phyloP scores from a whole-genome alignment of 2,797 vertebrate genomes.

The Bradypodion pumilum region DNA sequence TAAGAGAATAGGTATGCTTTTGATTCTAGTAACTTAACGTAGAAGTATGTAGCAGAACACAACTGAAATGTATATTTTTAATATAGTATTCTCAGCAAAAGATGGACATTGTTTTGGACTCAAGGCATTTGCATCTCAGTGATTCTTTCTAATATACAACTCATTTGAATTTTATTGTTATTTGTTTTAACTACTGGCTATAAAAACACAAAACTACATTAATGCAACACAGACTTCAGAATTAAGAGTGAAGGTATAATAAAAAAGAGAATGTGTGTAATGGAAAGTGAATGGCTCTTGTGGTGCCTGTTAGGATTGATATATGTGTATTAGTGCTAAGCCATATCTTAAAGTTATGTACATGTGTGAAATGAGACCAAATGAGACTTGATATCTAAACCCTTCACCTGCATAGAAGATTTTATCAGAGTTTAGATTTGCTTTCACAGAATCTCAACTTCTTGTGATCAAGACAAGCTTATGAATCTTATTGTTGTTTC shows the following conservation, averaged over 20 bases:
- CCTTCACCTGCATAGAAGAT: not conserved
- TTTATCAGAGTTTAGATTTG: not conserved
- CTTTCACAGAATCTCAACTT: not conserved
- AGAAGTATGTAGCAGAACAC: not conserved
- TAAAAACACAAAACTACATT: not conserved
- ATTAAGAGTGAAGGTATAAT: not conserved
- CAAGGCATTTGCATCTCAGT: too few species aligned
- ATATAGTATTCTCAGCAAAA: not conserved
- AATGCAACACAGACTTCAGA: not conserved
- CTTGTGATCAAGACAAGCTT: not conserved
- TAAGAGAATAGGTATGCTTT: conserved; percentile 11
- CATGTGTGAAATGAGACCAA: not conserved
- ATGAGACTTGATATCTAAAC: not conserved
- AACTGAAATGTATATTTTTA: not conserved
- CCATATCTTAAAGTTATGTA: not conserved
- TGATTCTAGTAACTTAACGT: not conserved
- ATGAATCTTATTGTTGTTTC: not conserved
- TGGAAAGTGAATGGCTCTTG: not conserved
- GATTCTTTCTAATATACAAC: not conserved
- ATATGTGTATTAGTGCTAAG: not conserved
- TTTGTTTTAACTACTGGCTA: not conserved
- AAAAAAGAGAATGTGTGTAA: not conserved
- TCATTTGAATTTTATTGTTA: not conserved
- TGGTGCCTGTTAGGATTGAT: not conserved
- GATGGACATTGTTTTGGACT: not conserved